A percentile compares a stretch with the other conserved stretches of the same genome.
These are phyloP conservation scores for Tribolium castaneum DNA, from an alignment of 1,140 invertebrate species.

Conservation along the genomic window DNA sequence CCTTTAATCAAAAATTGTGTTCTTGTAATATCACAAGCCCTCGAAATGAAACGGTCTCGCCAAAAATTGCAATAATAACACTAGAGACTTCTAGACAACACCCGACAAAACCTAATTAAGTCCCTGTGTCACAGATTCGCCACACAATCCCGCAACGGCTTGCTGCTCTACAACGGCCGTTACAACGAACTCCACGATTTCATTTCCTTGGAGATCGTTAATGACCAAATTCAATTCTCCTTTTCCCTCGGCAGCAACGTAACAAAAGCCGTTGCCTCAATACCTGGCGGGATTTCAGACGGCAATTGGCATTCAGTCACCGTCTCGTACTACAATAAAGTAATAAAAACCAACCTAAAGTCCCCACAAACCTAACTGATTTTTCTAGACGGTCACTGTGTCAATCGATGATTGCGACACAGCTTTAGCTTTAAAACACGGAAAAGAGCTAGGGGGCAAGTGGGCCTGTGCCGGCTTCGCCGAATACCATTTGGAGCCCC, in stretches of 20 bases:
- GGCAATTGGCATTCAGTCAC: constrained; percentile 94
- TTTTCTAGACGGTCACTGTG: constrained; percentile 80
- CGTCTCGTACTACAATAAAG: constrained; percentile 89
- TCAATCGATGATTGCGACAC: constrained; percentile 93
- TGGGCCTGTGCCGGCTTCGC: constrained; percentile 88
- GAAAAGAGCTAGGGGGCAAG: constrained; percentile 76
- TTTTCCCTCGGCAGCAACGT: constrained; percentile 88
- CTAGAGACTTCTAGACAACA: neutral
- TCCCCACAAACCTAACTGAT: constrained; percentile 1
- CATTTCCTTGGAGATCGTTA: constrained; percentile 87
- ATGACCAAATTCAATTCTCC: constrained; percentile 84
- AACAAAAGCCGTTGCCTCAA: constrained; percentile 75
- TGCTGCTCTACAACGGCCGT: constrained; percentile 94
- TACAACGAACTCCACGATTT: constrained; percentile 97
- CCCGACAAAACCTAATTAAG: neutral
- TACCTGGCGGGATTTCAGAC: constrained; percentile 83
- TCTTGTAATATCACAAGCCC: neutral
- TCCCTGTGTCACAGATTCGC: constrained; percentile 76
- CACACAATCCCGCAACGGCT: constrained; percentile 83
- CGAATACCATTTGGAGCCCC: constrained; percentile 76
- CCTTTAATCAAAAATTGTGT: too few species aligned
- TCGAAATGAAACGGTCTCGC: neutral
- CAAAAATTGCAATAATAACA: neutral
- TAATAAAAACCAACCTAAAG: constrained; percentile 59
- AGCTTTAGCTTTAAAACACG: constrained; percentile 81